Conservation (phyloP, 2,888 invertebrate genomes). For the Zelleria hepariella region DNA sequence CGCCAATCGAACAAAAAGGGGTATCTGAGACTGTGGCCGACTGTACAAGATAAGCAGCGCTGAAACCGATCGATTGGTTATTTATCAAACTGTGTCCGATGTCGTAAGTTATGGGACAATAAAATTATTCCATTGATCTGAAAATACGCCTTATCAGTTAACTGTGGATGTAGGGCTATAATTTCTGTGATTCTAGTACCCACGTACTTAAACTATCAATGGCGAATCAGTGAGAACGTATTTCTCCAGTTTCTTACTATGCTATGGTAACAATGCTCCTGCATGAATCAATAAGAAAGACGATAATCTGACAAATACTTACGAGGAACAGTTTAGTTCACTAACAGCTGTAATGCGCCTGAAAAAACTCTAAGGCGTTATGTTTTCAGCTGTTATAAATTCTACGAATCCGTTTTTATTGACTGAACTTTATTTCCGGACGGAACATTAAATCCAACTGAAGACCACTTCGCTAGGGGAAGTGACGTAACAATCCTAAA, state of each 20-base stretch:
- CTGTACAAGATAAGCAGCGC: constrained; percentile 24
- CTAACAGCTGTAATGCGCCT: no score
- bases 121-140: not conserved
- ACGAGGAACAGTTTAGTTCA: no score
- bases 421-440: not conserved
- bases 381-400: not conserved
- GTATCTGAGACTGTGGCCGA: no score
- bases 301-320: no score
- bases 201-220: no score
- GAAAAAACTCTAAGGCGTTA: not conserved
- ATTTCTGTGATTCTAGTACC: no score
- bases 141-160: not conserved
- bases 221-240: no score
- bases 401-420: not conserved
- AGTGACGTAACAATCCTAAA: not conserved
- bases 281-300: no score
- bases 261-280: no score
- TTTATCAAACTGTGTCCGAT: not conserved
- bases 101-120: not conserved
- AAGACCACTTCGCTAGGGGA: not conserved
- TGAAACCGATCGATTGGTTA: constrained; percentile 2
- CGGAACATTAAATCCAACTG: not conserved
- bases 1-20: no score
- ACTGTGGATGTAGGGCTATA: not conserved
- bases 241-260: no score